Evolutionary conservation across 1,140 invertebrate genomes (phyloP).

Genomic region (Antheraea mylitta): DNA sequence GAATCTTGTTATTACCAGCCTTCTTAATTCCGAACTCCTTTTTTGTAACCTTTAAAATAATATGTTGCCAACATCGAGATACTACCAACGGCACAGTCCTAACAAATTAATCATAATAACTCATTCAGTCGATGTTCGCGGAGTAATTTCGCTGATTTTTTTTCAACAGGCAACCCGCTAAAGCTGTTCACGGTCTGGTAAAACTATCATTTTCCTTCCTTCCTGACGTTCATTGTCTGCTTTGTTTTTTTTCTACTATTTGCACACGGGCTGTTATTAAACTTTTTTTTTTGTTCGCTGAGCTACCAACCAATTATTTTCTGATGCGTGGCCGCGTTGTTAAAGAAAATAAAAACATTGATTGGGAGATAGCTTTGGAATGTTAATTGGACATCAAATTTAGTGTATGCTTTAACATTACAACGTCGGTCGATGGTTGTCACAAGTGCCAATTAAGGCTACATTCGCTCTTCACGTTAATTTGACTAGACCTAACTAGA

Average conservation of each 20-base stretch:
- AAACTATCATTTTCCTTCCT: constrained; percentile 30
- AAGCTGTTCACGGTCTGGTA: constrained; percentile 28
- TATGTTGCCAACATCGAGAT: neutral
- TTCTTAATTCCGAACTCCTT: neutral
- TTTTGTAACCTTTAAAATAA: neutral
- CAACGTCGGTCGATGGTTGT: neutral
- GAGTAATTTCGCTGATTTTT: constrained; percentile 4
- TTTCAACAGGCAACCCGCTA: neutral
- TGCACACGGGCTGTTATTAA: neutral
- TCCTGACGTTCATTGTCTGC: constrained; percentile 17
- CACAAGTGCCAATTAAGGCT: neutral
- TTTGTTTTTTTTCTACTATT: neutral
- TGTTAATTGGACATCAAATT: neutral
- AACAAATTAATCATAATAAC: constrained; percentile 2
- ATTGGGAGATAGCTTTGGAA: neutral
- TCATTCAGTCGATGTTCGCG: neutral
- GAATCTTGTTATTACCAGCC: neutral
- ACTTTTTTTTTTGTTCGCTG: neutral
- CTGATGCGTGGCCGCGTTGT: neutral
- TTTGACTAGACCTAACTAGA: constrained; percentile 1
- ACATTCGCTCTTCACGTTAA: neutral
- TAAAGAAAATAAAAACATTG: neutral
- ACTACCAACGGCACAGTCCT: neutral
- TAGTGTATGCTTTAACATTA: neutral
- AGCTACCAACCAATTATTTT: too few species aligned